A percentile compares a stretch with the other conserved stretches of the same genome.
phyloP scores from a whole-genome alignment of 1,140 invertebrate species.

The Sinella curviseta region DNA sequence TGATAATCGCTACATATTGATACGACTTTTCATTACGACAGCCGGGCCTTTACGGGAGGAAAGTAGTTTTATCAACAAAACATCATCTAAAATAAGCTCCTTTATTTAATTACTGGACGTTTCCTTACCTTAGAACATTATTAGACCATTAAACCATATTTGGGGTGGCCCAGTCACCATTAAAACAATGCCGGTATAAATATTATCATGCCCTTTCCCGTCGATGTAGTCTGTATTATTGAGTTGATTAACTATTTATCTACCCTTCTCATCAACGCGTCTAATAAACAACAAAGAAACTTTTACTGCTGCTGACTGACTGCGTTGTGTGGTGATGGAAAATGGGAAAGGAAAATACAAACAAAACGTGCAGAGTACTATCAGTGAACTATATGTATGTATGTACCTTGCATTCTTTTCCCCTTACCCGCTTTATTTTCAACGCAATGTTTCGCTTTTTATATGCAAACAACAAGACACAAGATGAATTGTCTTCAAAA shows the following conservation, averaged over 20 bases:
- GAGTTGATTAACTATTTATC: constrained; percentile 21
- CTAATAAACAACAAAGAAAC: constrained; percentile 3
- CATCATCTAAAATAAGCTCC: not conserved
- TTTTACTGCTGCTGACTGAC: not conserved
- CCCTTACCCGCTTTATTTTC: not conserved
- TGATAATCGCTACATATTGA: not conserved
- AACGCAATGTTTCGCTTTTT: not conserved
- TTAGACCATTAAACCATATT: constrained; percentile 5
- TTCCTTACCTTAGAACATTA: not conserved
- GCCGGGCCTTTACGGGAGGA: too few relatives aligned
- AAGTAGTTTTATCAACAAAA: not conserved
- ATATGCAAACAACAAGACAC: not conserved
- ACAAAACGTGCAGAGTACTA: not conserved
- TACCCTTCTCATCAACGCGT: constrained; percentile 11
- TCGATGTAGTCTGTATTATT: not conserved
- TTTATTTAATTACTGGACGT: constrained; percentile 19
- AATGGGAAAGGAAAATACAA: too few relatives aligned
- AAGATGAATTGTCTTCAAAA: constrained; percentile 4
- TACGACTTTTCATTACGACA: not conserved
- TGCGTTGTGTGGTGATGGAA: not conserved
- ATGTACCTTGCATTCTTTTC: not conserved
- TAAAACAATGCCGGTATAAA: constrained; percentile 9
- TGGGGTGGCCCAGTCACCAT: not conserved
- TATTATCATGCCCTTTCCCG: not conserved
- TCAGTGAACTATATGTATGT: too few relatives aligned